These are phyloP conservation scores for Pseudomugil tenellus DNA, from an alignment of 2,797 vertebrate genomes.

Conservation along the genomic window DNA sequence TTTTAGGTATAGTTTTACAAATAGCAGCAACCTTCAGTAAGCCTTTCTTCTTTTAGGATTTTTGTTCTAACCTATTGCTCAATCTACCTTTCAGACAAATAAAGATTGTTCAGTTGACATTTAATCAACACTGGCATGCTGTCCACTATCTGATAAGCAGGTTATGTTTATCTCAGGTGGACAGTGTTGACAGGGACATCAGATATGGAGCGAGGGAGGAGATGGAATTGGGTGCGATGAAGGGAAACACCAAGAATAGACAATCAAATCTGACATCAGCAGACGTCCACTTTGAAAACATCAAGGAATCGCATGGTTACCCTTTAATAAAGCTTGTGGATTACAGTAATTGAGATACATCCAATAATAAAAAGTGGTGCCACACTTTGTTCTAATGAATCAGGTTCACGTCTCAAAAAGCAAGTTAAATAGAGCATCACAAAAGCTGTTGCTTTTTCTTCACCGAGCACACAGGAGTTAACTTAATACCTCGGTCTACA, in stretches of 20 bases:
- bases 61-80: slow-evolving; percentile 47
- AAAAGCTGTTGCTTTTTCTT: slow-evolving; percentile 41
- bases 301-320: background rate
- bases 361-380: slow-evolving; percentile 4
- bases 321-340: slow-evolving; percentile 15
- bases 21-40: slow-evolving; percentile 13
- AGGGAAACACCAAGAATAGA: slow-evolving; percentile 20
- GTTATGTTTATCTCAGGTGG: slow-evolving; percentile 67
- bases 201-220: slow-evolving; percentile 40
- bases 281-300: slow-evolving; percentile 6
- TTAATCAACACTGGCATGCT: slow-evolving; percentile 64
- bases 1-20: slow-evolving; percentile 40
- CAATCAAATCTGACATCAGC: slow-evolving; percentile 21
- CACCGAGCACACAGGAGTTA: slow-evolving; percentile 30
- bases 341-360: slow-evolving; percentile 34
- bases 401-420: slow-evolving; percentile 22
- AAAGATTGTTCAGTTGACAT: slow-evolving; percentile 50
- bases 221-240: no score
- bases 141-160: slow-evolving; percentile 63
- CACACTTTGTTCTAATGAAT: slow-evolving; percentile 11
- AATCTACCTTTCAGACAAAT: slow-evolving; percentile 57
- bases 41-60: slow-evolving; percentile 15
- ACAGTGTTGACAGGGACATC: slow-evolving; percentile 62
- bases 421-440: slow-evolving; percentile 36
- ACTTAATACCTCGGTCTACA: slow-evolving; percentile 22